A percentile compares a stretch with the other conserved stretches of the same genome.
Evolutionary conservation across 2,113 vertebrate genomes (phyloP).

Genomic region (Malurus elegans): DNA sequence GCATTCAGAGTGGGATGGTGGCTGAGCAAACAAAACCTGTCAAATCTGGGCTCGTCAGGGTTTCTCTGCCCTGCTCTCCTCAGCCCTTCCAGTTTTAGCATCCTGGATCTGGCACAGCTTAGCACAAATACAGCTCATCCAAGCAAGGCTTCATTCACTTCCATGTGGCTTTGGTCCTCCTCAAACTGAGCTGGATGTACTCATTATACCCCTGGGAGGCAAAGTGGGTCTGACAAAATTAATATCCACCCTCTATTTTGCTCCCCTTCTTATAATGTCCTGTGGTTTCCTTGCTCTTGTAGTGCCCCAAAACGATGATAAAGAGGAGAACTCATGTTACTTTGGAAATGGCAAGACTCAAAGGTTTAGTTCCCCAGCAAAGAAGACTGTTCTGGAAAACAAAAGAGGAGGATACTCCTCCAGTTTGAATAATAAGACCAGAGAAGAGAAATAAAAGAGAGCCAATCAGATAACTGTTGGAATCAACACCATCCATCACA

Average conservation of each 20-base stretch:
- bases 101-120: neutral
- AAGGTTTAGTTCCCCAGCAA: neutral
- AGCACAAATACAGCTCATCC: neutral
- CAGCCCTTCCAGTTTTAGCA: neutral
- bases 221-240: neutral
- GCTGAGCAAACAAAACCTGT: neutral
- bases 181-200: neutral
- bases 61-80: neutral
- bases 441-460: neutral
- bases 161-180: neutral
- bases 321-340: neutral
- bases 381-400: neutral
- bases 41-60: neutral
- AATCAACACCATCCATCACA: neutral
- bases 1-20: neutral
- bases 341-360: neutral
- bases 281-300: neutral
- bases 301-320: accelerated
- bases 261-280: neutral
- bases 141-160: neutral
- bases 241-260: neutral
- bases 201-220: neutral
- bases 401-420: neutral
- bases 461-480: neutral
- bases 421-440: neutral